Evolutionary conservation across 2,113 vertebrate genomes (phyloP).

Genomic region (Pseudopodoces humilis): DNA sequence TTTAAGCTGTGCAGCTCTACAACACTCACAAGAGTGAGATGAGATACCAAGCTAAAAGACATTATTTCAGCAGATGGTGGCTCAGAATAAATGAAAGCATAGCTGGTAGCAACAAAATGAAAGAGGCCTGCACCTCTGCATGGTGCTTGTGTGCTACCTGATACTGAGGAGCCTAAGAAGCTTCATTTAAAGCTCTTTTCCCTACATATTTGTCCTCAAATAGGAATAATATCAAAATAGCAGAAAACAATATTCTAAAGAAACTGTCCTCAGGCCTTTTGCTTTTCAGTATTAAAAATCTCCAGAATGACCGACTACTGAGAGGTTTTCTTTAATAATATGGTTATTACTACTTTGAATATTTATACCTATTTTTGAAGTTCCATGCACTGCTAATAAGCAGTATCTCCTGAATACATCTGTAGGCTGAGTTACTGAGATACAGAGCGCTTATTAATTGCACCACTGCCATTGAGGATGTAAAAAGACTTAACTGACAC

Average conservation of each 20-base stretch:
- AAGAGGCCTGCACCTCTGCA: not conserved
- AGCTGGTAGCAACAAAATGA: not conserved
- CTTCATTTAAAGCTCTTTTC: not conserved
- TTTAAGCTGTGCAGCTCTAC: not conserved
- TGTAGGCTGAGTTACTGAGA: not conserved
- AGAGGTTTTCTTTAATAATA: not conserved
- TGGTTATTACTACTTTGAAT: not conserved
- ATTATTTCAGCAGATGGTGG: not conserved
- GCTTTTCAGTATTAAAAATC: not conserved
- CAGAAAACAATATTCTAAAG: not conserved
- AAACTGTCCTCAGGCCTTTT: not conserved
- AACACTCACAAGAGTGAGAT: not conserved
- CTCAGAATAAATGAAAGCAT: not conserved
- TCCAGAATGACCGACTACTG: not conserved
- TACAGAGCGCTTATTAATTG: not conserved
- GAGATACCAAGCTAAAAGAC: not conserved
- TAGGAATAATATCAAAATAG: not conserved
- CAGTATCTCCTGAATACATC: not conserved
- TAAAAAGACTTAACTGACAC: not conserved
- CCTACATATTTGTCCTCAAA: not conserved
- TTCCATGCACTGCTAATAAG: not conserved
- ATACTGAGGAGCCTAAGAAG: not conserved
- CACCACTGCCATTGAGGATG: not conserved
- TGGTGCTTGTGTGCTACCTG: no score
- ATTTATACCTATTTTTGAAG: not conserved